phyloP scores from a whole-genome alignment of 2,113 vertebrate genomes.

The Montifringilla adamsi region DNA sequence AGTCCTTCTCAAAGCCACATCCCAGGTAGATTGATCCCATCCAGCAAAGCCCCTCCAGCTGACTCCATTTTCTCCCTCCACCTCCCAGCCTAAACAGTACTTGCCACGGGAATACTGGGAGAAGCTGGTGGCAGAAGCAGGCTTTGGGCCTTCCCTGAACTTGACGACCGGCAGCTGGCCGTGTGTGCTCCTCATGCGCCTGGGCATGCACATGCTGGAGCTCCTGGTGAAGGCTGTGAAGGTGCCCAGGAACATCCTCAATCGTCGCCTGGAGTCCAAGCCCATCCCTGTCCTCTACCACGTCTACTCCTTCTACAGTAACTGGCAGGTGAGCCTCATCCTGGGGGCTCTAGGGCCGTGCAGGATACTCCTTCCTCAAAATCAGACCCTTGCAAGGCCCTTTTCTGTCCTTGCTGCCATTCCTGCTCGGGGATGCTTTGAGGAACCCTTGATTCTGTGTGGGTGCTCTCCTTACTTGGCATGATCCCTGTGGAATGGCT shows the following conservation, averaged over 20 bases:
- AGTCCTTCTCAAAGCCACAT: background rate
- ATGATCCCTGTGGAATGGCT: accelerated
- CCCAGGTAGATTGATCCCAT: background rate
- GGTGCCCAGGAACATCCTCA: conserved; percentile 76
- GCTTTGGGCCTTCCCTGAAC: conserved; percentile 68
- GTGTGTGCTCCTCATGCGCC: conserved; percentile 68
- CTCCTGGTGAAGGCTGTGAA: conserved; percentile 82
- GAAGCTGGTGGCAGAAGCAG: conserved; percentile 71
- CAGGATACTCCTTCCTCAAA: background rate
- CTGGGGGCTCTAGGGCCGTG: background rate
- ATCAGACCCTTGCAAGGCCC: background rate
- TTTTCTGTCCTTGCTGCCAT: background rate
- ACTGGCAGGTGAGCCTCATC: conserved; percentile 73
- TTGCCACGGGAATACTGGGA: conserved; percentile 86
- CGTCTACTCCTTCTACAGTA: conserved; percentile 88
- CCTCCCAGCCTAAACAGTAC: conserved; percentile 60
- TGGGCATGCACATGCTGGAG: conserved; percentile 88
- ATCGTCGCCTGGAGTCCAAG: conserved; percentile 19
- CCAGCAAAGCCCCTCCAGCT: background rate
- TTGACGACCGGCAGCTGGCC: conserved; percentile 77
- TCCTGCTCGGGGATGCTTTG: background rate
- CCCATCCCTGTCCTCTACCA: conserved; percentile 89
- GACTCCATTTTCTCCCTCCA: background rate
- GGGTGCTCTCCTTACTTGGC: background rate
- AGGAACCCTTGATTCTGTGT: background rate